phyloP scores from a whole-genome alignment of 2,113 vertebrate genomes.

The Sus scrofa region DNA sequence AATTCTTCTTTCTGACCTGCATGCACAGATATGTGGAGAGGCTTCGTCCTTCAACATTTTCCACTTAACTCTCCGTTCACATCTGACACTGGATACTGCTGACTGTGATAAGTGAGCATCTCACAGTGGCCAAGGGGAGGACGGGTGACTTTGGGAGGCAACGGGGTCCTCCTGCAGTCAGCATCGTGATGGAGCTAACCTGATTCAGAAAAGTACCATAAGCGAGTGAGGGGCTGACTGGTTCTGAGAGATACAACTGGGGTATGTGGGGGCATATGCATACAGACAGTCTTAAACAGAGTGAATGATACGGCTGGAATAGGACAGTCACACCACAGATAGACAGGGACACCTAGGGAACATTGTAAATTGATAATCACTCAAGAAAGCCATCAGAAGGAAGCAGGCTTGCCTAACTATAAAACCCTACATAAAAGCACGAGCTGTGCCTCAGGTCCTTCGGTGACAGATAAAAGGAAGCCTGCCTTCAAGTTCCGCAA shows the following conservation, averaged over 20 bases:
- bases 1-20: too few species aligned
- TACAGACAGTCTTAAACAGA: background rate
- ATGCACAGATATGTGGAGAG: background rate
- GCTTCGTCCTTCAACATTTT: background rate
- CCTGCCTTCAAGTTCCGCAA: too few species aligned
- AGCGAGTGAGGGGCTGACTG: background rate
- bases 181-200: accelerated
- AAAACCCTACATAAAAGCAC: too few species aligned
- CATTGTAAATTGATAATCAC: too few species aligned
- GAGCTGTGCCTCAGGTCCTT: too few species aligned
- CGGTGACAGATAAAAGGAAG: too few species aligned
- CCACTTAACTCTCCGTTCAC: background rate
- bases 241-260: background rate
- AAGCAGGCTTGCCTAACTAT: too few species aligned
- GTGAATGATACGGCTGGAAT: too few species aligned
- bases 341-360: too few species aligned
- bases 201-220: accelerated
- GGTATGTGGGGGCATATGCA: background rate
- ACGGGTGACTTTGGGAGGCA: background rate
- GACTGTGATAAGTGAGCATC: background rate
- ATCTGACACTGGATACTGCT: background rate
- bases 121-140: background rate
- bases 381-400: too few species aligned
- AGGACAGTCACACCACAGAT: too few species aligned
- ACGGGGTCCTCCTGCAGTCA: accelerated